Percentiles rank a stretch among this genome's conserved stretches.
Evolutionary conservation across 2,113 vertebrate species (phyloP).

Genomic region (Phalacrocorax aristotelis): DNA sequence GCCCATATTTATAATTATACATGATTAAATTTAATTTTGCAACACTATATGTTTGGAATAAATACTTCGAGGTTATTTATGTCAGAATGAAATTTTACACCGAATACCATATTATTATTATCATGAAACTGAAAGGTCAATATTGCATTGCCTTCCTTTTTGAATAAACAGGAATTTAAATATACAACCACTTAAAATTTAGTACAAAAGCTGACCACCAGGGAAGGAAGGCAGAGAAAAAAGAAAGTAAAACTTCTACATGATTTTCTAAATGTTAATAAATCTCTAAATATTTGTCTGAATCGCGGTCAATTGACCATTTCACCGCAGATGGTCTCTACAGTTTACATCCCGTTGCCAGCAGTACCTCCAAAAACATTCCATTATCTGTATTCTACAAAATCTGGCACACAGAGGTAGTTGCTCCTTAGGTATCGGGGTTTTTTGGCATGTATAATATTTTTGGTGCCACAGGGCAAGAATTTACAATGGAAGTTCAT

Average conservation of each 20-base stretch:
- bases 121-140: neutral
- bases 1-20: neutral
- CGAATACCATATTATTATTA: neutral
- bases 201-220: neutral
- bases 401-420: neutral
- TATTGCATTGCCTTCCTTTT: neutral
- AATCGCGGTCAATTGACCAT: neutral
- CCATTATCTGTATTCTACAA: neutral
- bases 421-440: neutral
- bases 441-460: neutral
- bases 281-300: neutral
- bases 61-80: neutral
- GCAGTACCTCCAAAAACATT: neutral
- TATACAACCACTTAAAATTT: neutral
- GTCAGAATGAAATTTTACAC: neutral
- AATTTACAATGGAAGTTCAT: neutral
- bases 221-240: neutral
- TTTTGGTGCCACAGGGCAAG: neutral
- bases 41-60: neutral
- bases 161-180: neutral
- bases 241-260: neutral
- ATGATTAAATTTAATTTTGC: neutral
- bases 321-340: slow-evolving; percentile 33
- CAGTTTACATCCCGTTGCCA: slow-evolving; percentile 14
- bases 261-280: neutral